A percentile compares a stretch with the other conserved stretches of the same genome.
Conservation (phyloP, 2,888 invertebrate genomes). For the Mycalesis mineus region DNA sequence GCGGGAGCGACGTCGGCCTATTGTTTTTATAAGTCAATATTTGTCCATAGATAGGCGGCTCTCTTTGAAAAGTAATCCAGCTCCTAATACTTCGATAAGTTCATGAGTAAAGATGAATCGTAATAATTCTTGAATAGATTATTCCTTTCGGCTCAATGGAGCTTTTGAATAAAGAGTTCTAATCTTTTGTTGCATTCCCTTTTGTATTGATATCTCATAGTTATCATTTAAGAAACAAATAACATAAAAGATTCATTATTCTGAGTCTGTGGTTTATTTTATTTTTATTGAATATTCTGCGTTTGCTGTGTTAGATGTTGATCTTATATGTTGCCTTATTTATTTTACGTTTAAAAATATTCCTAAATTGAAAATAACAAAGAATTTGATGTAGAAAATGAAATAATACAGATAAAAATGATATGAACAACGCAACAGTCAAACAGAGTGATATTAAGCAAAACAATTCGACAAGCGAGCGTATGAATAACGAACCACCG, state of each 20-base stretch:
- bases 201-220: slow-evolving; percentile 10
- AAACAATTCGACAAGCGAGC: slow-evolving; percentile 74
- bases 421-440: slow-evolving; percentile 7
- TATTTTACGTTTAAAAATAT: too few relatives aligned
- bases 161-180: slow-evolving; percentile 57
- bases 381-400: too few relatives aligned
- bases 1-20: slow-evolving; percentile 46
- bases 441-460: slow-evolving; percentile 62
- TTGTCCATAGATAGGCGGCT: slow-evolving; percentile 68
- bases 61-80: slow-evolving; percentile 66
- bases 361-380: too few relatives aligned
- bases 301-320: too few relatives aligned
- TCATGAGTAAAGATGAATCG: slow-evolving; percentile 68
- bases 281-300: too few relatives aligned
- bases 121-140: slow-evolving; percentile 72
- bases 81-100: slow-evolving; percentile 52
- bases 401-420: not conserved
- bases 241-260: not conserved
- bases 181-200: slow-evolving; percentile 53
- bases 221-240: slow-evolving; percentile 4
- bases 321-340: too few relatives aligned
- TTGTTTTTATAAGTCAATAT: slow-evolving; percentile 78
- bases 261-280: not conserved
- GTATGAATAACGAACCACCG: slow-evolving; percentile 74
- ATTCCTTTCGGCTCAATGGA: slow-evolving; percentile 57